A percentile compares a stretch with the other conserved stretches of the same genome.
These are phyloP conservation scores for Drosophila arawakana DNA, from an alignment of 1,140 invertebrate species.

Conservation along the genomic window DNA sequence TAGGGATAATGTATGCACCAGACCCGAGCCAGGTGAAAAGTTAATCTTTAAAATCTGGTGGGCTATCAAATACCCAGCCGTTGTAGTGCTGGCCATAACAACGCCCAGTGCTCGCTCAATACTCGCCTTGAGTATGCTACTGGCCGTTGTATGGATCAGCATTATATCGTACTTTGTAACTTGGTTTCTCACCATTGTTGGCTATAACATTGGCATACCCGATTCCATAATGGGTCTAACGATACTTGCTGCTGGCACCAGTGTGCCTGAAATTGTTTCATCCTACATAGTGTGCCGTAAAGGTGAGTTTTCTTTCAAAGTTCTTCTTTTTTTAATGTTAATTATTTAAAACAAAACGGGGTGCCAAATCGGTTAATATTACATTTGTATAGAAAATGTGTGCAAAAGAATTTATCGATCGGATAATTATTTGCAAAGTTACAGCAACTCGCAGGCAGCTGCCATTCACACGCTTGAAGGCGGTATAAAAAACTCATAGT, in stretches of 20 bases:
- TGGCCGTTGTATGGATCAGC: slow-evolving; percentile 95
- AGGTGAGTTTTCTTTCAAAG: slow-evolving; percentile 74
- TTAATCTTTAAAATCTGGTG: slow-evolving; percentile 37
- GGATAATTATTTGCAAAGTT: no score
- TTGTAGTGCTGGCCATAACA: slow-evolving; percentile 51
- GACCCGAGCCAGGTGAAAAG: not conserved
- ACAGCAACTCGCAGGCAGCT: no score
- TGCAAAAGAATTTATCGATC: no score
- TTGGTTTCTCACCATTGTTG: slow-evolving; percentile 96
- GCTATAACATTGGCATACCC: slow-evolving; percentile 89
- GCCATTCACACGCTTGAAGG: no score
- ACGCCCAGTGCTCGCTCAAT: slow-evolving; percentile 51
- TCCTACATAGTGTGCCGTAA: slow-evolving; percentile 91
- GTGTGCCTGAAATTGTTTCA: slow-evolving; percentile 93
- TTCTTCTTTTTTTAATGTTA: no score
- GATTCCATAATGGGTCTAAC: slow-evolving; percentile 92
- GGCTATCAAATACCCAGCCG: slow-evolving; percentile 50
- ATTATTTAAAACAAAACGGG: no score
- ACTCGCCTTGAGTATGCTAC: slow-evolving; percentile 89
- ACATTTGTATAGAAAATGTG: no score
- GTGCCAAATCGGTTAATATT: no score
- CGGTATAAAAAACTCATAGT: no score
- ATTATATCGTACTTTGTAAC: slow-evolving; percentile 93
- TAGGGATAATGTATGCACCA: slow-evolving; percentile 18
- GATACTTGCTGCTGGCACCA: slow-evolving; percentile 89